Base-by-base conservation (phyloP, 1,140 invertebrate genomes). In the Meloidogyne chitwoodi region DNA sequence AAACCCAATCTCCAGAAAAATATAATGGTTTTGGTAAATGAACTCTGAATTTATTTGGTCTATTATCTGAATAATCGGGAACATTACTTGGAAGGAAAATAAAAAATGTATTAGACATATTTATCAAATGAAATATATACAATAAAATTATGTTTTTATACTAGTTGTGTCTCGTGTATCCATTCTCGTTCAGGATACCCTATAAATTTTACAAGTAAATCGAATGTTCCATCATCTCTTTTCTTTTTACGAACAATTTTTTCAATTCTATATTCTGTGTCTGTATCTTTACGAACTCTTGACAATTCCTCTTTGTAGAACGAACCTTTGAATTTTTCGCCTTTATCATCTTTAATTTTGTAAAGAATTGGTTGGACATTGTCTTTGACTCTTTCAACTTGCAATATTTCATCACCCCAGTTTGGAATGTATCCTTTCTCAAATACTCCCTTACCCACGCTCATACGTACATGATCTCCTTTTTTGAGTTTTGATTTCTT, bases 21-120 rank as follows among this genome's bases (percentile, higher is more conserved):
- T n/a, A n/a, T n/a, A n/a, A n/a, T n/a, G n/a, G n/a, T n/a, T n/a
- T n/a, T n/a, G n/a, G n/a, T n/a, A n/a, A n/a, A n/a, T n/a, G n/a
- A n/a, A n/a, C n/a, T n/a, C n/a, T n/a, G n/a, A n/a, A n/a, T n/a
- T n/a, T n/a, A n/a, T n/a, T n/a, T n/a, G n/a, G n/a, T n/a, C n/a
- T n/a, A n/a, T n/a, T n/a, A n/a, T n/a, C n/a, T n/a, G 10, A 19
- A 10, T 74, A 70, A 68, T 65, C 61, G n/a, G 62, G 11, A 64
- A 44, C 41, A 44, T 31, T 75, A n/a, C 66, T 73, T 16, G 74
- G 74, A 4, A 75, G 44, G 1, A 75, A 22, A n/a, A 44, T 71
- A 44, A 75, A 75, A 73, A 75, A 75, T 10, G 16, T 75, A 22
- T 75, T 75, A 0, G 72, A 70, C 11, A 65, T 63, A 27, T 3